Base-by-base conservation (phyloP, 2,113 vertebrate genomes). In the Machaerirhynchus nigripectus region DNA sequence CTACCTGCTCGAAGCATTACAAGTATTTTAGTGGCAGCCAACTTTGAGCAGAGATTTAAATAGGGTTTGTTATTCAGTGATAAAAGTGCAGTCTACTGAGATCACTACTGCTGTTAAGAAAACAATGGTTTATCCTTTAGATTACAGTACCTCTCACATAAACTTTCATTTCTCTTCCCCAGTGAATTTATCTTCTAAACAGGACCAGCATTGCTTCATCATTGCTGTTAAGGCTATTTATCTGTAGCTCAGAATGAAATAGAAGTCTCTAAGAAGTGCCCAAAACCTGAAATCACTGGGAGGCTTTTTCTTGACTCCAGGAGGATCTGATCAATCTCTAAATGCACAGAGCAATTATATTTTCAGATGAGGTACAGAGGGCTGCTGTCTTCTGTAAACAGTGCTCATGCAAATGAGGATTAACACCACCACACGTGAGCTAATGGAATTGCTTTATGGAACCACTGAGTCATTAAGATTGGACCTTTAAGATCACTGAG, bases 71-170 rank as follows among this genome's bases (percentile, higher is more conserved):
- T 95, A 90, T 84, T 90, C 2, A 0, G 50, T 74, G 92, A 92
- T 90, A 83, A 80, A 90, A 94, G 63, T 26, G 30, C 83, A 86
- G 75, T 84, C 63, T 94, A 46, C 71, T 84, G 79, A 94, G 96
- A 93, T 93, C 95, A 95, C 83, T 59, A 39, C 71, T 30, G 67
- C 83, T 67, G 71, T 92, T 85, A 84, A 70, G 63, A 69, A 90
- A 91, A 87, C 89, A 85, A 83, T n/a, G 17, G 49, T 79, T 93
- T 96, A 93, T 89, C 60, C 73, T 81, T 92, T 47, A 84, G 73
- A 95, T 77, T 91, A 84, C 73, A 90, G 59, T 31, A 74, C 86
- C 56, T 84, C 68, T 93, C 33, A 31, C 24, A 68, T 22, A 92
- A 84, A 71, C 52, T 92, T 95, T 59, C 79, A 68, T 95, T 89